Evolutionary conservation across 2,797 vertebrate species (phyloP).

Genomic region (Astyanax mexicanus): DNA sequence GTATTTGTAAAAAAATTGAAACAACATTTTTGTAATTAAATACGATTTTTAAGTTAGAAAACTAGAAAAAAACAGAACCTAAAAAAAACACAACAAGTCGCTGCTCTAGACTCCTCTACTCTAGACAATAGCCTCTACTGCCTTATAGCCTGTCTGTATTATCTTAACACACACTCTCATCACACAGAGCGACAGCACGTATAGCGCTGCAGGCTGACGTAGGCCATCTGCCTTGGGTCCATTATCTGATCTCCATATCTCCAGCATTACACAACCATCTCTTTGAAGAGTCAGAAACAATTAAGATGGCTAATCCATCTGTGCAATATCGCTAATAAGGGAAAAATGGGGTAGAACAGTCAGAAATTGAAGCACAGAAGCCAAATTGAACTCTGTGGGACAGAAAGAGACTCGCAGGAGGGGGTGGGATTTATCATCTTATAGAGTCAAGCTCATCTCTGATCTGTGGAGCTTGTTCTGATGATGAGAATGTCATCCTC

Average conservation of each 20-base stretch:
- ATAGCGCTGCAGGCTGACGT: background rate
- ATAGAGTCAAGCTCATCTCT: background rate
- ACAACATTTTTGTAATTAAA: too few relatives aligned
- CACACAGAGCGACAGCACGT: background rate
- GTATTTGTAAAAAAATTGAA: too few relatives aligned
- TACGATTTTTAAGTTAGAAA: too few relatives aligned
- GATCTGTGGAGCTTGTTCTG: background rate
- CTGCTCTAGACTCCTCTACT: too few relatives aligned
- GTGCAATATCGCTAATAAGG: slow-evolving; percentile 8
- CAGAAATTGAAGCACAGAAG: background rate
- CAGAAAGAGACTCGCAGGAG: background rate
- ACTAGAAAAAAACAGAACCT: too few relatives aligned
- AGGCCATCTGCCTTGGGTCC: background rate
- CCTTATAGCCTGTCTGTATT: background rate
- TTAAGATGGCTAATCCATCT: slow-evolving; percentile 4
- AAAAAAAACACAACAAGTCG: too few relatives aligned
- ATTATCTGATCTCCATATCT: background rate
- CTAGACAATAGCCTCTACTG: background rate
- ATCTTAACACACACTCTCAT: background rate
- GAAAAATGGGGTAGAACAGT: background rate
- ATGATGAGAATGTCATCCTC: background rate
- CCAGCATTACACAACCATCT: background rate
- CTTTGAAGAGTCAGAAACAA: slow-evolving; percentile 30
- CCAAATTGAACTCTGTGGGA: background rate
- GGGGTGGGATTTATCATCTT: background rate